These are phyloP conservation scores for Etheostoma nigrum DNA, from an alignment of 2,797 vertebrate genomes.

Conservation along the genomic window DNA sequence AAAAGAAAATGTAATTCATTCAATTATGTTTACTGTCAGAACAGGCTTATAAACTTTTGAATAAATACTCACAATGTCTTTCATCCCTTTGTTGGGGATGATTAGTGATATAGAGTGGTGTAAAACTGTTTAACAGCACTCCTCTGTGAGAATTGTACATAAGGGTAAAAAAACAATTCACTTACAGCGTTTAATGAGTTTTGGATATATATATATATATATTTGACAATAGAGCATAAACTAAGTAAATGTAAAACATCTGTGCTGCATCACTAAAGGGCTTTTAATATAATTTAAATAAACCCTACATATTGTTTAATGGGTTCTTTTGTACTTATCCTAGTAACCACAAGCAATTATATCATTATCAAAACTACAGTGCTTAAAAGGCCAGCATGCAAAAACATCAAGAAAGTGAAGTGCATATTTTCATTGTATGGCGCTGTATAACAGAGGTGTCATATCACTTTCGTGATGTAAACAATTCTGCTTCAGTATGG, in stretches of 20 bases:
- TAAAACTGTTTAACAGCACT: conserved; percentile 29
- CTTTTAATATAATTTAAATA: conserved; percentile 56
- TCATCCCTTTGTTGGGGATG: conserved; percentile 39
- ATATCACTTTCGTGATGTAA: conserved; percentile 13
- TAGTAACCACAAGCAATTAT: conserved; percentile 52
- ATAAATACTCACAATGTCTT: conserved; percentile 71
- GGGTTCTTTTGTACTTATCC: conserved; percentile 53
- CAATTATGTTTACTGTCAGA: conserved; percentile 53
- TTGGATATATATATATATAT: neutral
- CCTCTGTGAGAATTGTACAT: conserved; percentile 23
- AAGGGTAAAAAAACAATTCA: conserved; percentile 11
- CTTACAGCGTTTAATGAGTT: neutral
- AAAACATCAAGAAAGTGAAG: conserved; percentile 31
- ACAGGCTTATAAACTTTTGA: conserved; percentile 51
- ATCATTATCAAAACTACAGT: conserved; percentile 46
- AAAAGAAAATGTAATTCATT: conserved; percentile 48
- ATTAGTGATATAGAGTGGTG: conserved; percentile 60
- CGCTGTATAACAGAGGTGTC: conserved; percentile 11
- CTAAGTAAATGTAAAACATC: neutral
- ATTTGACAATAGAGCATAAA: too few relatives aligned
- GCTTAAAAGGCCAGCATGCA: conserved; percentile 24
- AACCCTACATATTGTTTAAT: conserved; percentile 45
- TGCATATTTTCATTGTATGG: neutral
- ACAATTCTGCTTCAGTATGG: conserved; percentile 15
- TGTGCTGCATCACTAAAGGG: conserved; percentile 24